Evolutionary conservation across 1,140 invertebrate species (phyloP).

Genomic region (Alviniconcha marisindica): DNA sequence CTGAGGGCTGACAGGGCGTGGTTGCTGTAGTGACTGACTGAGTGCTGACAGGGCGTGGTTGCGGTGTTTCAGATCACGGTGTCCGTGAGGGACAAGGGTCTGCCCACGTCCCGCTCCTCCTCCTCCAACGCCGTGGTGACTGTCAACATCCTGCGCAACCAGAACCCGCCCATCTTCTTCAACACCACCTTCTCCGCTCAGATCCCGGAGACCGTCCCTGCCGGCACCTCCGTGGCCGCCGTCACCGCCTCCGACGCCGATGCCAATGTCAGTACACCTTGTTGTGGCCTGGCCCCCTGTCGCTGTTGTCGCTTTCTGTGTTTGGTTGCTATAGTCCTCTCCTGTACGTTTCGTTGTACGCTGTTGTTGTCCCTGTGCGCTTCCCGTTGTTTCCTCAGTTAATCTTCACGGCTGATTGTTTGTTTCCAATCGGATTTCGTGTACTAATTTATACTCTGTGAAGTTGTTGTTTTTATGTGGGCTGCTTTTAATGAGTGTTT

Average conservation of each 20-base stretch:
- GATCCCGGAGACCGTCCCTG: constrained; percentile 49
- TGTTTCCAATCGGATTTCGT: too few relatives aligned
- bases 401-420: too few relatives aligned
- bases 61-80: constrained; percentile 57
- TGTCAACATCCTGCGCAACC: constrained; percentile 60
- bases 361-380: constrained; percentile 7
- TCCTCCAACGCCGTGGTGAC: constrained; percentile 51
- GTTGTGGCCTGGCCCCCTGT: too few relatives aligned
- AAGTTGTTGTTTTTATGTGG: too few relatives aligned
- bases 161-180: constrained; percentile 61
- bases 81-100: constrained; percentile 51
- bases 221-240: constrained; percentile 47
- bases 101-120: constrained; percentile 41
- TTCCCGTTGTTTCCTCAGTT: too few relatives aligned
- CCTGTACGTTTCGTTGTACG: neutral
- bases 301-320: too few relatives aligned
- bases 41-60: too few relatives aligned
- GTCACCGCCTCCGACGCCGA: constrained; percentile 62
- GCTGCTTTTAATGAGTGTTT: too few relatives aligned
- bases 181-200: constrained; percentile 43
- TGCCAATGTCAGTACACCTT: constrained; percentile 50
- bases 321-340: too few relatives aligned
- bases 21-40: too few relatives aligned
- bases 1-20: too few relatives aligned
- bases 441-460: too few relatives aligned